A percentile compares a stretch with the other conserved stretches of the same genome.
Evolutionary conservation across 2,888 invertebrate genomes (phyloP).

Genomic region (Listrodromus nycthemerus): DNA sequence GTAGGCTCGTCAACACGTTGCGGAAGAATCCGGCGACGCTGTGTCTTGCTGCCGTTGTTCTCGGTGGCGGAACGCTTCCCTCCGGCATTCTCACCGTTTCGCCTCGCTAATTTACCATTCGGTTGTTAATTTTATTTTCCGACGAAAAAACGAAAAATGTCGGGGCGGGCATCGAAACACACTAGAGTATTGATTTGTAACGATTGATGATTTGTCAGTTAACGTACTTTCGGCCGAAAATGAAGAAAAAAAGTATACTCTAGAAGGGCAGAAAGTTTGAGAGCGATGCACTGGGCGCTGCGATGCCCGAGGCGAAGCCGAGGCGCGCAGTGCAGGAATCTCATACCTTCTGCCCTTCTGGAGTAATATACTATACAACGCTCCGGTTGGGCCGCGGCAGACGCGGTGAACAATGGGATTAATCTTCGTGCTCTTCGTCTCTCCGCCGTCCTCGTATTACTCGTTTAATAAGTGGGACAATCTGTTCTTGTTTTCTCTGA

Average conservation of each 20-base stretch:
- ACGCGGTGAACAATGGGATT: conserved; percentile 51
- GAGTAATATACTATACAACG: too few species aligned
- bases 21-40: conserved; percentile 9
- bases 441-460: conserved; percentile 18
- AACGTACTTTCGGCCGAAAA: too few species aligned
- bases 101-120: conserved; percentile 50
- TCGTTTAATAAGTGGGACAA: conserved; percentile 64
- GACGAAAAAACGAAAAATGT: neutral
- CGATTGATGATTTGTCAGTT: too few species aligned
- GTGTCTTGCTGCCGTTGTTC: neutral
- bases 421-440: conserved; percentile 16
- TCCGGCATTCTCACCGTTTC: conserved; percentile 8
- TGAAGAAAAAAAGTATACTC: too few species aligned
- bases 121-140: conserved; percentile 48
- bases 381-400: neutral
- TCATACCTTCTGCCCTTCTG: too few species aligned
- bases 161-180: too few species aligned
- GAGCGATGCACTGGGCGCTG: too few species aligned
- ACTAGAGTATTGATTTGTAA: too few species aligned
- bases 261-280: too few species aligned
- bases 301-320: too few species aligned
- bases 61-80: neutral
- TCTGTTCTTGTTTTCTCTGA: conserved; percentile 58
- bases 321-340: too few species aligned
- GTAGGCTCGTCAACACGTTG: conserved; percentile 60